Conservation (phyloP, 92 coral and sea anemone genomes). For the Montipora capitata region DNA sequence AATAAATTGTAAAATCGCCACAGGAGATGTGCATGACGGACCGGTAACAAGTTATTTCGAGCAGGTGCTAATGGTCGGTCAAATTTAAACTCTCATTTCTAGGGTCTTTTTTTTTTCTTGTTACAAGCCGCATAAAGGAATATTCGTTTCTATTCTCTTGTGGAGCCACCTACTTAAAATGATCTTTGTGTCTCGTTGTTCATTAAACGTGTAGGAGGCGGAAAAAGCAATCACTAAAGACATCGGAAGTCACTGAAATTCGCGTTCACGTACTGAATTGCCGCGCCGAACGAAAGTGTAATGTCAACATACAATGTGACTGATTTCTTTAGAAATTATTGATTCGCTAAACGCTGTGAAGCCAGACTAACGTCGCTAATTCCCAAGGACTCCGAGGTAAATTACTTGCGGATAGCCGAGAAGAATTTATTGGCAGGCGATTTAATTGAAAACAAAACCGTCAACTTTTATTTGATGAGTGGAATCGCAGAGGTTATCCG, state of each 20-base stretch:
- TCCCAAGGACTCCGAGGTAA: neutral
- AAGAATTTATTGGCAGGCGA: slow-evolving; percentile 21
- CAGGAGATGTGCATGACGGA: slow-evolving; percentile 1
- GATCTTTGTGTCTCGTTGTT: neutral
- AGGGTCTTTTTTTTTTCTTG: slow-evolving; percentile 10
- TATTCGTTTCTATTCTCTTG: slow-evolving; percentile 11
- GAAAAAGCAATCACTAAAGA: neutral
- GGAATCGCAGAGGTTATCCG: slow-evolving; percentile 58
- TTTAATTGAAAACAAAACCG: slow-evolving; percentile 52
- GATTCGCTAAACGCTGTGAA: neutral
- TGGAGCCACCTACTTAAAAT: slow-evolving; percentile 29
- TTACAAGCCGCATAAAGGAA: slow-evolving; percentile 3
- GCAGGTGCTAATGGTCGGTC: slow-evolving; percentile 45
- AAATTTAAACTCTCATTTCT: neutral
- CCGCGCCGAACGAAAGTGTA: neutral
- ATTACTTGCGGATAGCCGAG: slow-evolving; percentile 3
- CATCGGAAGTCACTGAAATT: slow-evolving; percentile 12
- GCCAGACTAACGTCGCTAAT: slow-evolving; percentile 19
- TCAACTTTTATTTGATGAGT: slow-evolving; percentile 54
- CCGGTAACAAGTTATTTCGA: neutral
- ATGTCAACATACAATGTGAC: neutral
- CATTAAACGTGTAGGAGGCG: slow-evolving; percentile 25
- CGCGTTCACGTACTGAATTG: slow-evolving; percentile 11
- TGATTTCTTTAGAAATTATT: neutral
- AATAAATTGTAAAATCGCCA: slow-evolving; percentile 11